Evolutionary conservation across 2,113 vertebrate genomes (phyloP).

Genomic region (Platanista minor): DNA sequence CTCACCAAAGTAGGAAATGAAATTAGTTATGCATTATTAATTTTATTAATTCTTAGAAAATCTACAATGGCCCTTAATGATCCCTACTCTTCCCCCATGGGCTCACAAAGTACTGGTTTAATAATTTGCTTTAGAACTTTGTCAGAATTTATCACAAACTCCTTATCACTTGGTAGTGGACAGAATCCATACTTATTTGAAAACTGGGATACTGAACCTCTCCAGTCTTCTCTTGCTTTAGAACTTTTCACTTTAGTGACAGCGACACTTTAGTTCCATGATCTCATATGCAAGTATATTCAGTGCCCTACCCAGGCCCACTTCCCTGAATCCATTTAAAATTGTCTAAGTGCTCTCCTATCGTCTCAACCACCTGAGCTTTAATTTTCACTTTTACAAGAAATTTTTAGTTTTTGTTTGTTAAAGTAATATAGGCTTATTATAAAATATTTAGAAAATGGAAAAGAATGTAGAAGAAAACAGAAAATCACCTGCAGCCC

Average conservation of each 20-base stretch:
- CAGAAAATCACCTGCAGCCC: not conserved
- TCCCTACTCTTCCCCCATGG: not conserved
- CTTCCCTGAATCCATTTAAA: not conserved
- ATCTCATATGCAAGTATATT: not conserved
- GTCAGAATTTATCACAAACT: not conserved
- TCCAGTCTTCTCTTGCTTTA: not conserved
- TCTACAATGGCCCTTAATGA: not conserved
- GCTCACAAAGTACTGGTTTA: not conserved
- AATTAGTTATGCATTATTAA: slow-evolving; percentile 31
- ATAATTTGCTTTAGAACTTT: not conserved
- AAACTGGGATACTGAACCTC: not conserved
- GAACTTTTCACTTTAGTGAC: not conserved
- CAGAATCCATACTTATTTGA: not conserved
- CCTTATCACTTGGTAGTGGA: not conserved
- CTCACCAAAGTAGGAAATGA: slow-evolving; percentile 55
- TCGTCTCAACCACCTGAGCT: not conserved
- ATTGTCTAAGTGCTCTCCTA: not conserved
- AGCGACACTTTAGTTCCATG: not conserved
- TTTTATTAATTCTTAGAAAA: slow-evolving; percentile 27
- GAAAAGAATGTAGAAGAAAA: not conserved
- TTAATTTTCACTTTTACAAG: slow-evolving; percentile 1
- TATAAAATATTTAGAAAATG: not conserved
- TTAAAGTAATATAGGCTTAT: not conserved
- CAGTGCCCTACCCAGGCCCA: not conserved
- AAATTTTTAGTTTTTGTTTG: not conserved